Base-by-base conservation (phyloP, 2,113 vertebrate species). In the Prunella fulvescens region DNA sequence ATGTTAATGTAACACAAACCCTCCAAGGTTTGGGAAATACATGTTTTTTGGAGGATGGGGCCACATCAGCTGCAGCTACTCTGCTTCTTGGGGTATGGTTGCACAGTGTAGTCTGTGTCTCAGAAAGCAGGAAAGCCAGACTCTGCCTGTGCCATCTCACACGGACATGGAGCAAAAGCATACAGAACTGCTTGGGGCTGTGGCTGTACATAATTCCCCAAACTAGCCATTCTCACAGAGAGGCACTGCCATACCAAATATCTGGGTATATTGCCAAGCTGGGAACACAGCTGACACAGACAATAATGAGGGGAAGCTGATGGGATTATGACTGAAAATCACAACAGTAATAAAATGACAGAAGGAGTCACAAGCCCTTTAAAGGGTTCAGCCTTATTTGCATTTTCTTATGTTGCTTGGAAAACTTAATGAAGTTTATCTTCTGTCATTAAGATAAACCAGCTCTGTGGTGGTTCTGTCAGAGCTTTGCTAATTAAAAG, bases 381-480 rank as follows among this genome's bases (percentile, higher is more conserved):
- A 92, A 85, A n/a, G 64, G 54, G 23, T 50, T 74, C 47, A 70
- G 37, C 70, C 51, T 91, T 92, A 90, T 91, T 95, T 95, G 54
- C 80, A 82, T 96, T 91, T 86, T 89, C 82, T 90, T 62, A 71
- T 62, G 85, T 67, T 92, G 86, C 64, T 86, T 15, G 16, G 86
- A 88, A 88, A 91, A 92, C 74, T 65, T 95, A 92, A 96, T 88
- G 88, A 92, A 95, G 72, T 91, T 95, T 90, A 91, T 53, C 86
- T 92, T 94, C 84, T 91, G 71, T 88, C 90, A 84, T 88, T 93
- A 90, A 92, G 86, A 94, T 92, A 96, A 97, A 95, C 89, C 82
- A 93, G 57, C 71, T 92, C 65, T 54, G 56, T 70, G 70, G 84
- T 56, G 20, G 23, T 90, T 50, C 79, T 93, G 84, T 79, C 87